phyloP scores from a whole-genome alignment of 2,888 invertebrate genomes.

The Dynastes maya region DNA sequence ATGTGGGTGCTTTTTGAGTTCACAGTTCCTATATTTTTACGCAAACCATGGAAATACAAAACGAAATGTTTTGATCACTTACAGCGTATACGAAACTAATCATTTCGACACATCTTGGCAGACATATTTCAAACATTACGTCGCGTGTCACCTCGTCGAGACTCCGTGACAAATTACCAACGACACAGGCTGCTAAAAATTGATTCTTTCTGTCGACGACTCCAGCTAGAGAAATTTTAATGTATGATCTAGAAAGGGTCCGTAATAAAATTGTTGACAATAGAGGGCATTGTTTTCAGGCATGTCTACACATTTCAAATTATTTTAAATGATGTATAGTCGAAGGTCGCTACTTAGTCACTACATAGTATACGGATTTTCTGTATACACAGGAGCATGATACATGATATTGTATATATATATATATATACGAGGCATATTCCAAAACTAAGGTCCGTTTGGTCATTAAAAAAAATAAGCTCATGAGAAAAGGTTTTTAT shows the following conservation, averaged over 20 bases:
- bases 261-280: slow-evolving; percentile 52
- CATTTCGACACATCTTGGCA: slow-evolving; percentile 35
- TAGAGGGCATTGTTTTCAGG: slow-evolving; percentile 49
- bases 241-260: slow-evolving; percentile 41
- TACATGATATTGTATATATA: no score
- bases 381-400: no score
- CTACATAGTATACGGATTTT: neutral
- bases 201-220: slow-evolving; percentile 34
- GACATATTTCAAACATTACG: slow-evolving; percentile 40
- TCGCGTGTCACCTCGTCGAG: slow-evolving; percentile 21
- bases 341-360: neutral
- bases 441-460: no score
- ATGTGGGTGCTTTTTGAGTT: slow-evolving; percentile 3
- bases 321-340: slow-evolving; percentile 48
- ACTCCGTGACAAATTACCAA: slow-evolving; percentile 46
- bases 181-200: slow-evolving; percentile 39
- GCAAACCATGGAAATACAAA: slow-evolving; percentile 7
- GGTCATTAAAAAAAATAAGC: no score
- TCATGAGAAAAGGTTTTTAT: no score
- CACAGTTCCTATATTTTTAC: neutral
- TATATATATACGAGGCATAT: no score
- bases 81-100: slow-evolving; percentile 24
- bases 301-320: slow-evolving; percentile 52
- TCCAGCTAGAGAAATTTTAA: slow-evolving; percentile 24
- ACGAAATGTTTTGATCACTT: slow-evolving; percentile 15